Conservation (phyloP, 2,888 invertebrate species). For the Harpalus rubripes region DNA sequence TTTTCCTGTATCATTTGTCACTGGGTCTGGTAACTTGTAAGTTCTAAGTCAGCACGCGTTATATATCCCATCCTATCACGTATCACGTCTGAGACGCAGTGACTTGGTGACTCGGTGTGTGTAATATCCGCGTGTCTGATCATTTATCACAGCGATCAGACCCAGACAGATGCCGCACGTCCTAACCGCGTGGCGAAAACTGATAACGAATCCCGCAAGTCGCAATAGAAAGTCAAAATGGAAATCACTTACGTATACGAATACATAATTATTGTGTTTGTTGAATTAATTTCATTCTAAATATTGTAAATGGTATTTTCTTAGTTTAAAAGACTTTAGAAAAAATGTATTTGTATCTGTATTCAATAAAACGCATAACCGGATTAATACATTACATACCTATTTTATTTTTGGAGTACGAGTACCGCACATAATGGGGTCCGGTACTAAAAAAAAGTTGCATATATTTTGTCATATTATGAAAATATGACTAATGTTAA, state of each 20-base stretch:
- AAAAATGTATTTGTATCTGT: too few species aligned
- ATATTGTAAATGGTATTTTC: too few species aligned
- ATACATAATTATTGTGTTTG: neutral
- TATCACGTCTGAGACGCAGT: conserved; percentile 37
- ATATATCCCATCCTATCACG: neutral
- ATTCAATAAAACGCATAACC: too few species aligned
- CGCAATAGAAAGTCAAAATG: neutral
- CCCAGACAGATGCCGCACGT: conserved; percentile 6
- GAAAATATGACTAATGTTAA: too few species aligned
- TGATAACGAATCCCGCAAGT: conserved; percentile 54
- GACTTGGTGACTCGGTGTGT: conserved; percentile 55
- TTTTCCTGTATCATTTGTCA: neutral
- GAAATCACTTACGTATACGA: neutral
- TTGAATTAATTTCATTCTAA: too few species aligned
- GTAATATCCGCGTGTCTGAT: conserved; percentile 65
- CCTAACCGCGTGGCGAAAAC: conserved; percentile 58
- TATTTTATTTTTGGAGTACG: too few species aligned
- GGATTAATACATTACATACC: too few species aligned
- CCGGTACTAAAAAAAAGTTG: too few species aligned
- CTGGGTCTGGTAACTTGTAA: neutral
- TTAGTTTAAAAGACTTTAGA: too few species aligned
- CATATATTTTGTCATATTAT: too few species aligned
- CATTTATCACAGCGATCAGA: conserved; percentile 64
- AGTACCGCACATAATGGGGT: too few species aligned
- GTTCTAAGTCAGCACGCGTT: neutral